These are phyloP conservation scores for Nesogale talazaci DNA, from an alignment of 2,113 vertebrate species.

Conservation along the genomic window DNA sequence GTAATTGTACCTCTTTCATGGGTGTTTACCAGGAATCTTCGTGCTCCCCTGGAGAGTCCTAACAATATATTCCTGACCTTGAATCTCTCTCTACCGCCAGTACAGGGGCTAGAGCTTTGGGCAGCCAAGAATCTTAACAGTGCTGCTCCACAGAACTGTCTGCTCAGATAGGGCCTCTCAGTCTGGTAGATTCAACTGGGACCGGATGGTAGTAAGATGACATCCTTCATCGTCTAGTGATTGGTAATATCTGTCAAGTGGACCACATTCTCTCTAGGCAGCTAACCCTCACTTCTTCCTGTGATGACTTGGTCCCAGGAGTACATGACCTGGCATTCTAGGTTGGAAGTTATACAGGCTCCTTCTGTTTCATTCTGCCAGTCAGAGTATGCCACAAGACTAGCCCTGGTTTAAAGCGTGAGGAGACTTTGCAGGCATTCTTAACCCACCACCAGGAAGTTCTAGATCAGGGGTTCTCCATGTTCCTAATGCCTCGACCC, in stretches of 20 bases:
- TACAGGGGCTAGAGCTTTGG: not conserved
- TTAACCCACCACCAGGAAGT: not conserved
- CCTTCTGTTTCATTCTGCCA: not conserved
- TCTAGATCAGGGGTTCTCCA: too few relatives aligned
- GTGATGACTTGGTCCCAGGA: not conserved
- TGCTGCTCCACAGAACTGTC: not conserved
- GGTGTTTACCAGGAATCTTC: not conserved
- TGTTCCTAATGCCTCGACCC: too few relatives aligned
- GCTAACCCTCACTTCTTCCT: not conserved
- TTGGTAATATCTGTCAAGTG: not conserved
- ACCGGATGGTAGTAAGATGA: not conserved
- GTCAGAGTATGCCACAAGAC: not conserved
- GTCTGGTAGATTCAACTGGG: not conserved
- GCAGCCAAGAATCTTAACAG: not conserved
- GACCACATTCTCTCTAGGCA: not conserved
- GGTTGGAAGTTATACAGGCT: not conserved
- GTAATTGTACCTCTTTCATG: not conserved
- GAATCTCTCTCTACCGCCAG: not conserved
- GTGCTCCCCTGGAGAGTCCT: not conserved
- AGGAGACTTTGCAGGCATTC: not conserved
- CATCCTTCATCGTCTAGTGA: not conserved
- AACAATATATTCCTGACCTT: not conserved
- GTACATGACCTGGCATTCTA: not conserved
- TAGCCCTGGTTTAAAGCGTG: not conserved
- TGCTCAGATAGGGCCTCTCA: not conserved